A percentile compares a stretch with the other conserved stretches of the same genome.
Conservation (phyloP, 2,113 vertebrate genomes). For the Aphelocoma coerulescens region DNA sequence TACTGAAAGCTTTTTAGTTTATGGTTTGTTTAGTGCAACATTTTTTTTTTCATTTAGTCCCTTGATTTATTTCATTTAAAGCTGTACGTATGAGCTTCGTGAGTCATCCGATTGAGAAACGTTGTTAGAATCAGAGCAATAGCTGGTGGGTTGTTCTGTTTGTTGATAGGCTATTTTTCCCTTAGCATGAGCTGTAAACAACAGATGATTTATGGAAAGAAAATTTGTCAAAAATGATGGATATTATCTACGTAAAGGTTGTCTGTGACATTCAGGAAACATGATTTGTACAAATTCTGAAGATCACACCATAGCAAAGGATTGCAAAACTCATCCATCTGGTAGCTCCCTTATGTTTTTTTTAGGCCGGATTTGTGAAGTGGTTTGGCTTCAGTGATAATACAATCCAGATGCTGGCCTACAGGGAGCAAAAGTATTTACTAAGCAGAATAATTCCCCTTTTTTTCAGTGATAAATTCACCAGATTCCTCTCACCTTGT, state of each 20-base stretch:
- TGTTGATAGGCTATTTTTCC: background rate
- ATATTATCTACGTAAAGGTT: background rate
- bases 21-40: background rate
- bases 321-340: background rate
- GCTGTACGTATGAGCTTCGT: background rate
- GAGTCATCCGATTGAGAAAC: background rate
- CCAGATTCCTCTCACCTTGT: background rate
- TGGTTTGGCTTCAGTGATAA: background rate
- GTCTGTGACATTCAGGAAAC: background rate
- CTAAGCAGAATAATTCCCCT: background rate
- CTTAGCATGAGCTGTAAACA: background rate
- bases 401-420: background rate
- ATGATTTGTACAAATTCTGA: background rate
- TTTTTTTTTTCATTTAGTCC: background rate
- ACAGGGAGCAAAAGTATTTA: background rate
- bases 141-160: background rate
- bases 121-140: background rate
- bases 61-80: background rate
- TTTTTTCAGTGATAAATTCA: background rate
- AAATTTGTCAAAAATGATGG: rapidly evolving
- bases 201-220: background rate
- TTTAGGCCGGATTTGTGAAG: background rate
- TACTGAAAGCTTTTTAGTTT: background rate
- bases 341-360: background rate
- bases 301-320: background rate